A percentile compares a stretch with the other conserved stretches of the same genome.
Conservation (phyloP, 2,113 vertebrate species). For the Ctenodactylus gundi region DNA sequence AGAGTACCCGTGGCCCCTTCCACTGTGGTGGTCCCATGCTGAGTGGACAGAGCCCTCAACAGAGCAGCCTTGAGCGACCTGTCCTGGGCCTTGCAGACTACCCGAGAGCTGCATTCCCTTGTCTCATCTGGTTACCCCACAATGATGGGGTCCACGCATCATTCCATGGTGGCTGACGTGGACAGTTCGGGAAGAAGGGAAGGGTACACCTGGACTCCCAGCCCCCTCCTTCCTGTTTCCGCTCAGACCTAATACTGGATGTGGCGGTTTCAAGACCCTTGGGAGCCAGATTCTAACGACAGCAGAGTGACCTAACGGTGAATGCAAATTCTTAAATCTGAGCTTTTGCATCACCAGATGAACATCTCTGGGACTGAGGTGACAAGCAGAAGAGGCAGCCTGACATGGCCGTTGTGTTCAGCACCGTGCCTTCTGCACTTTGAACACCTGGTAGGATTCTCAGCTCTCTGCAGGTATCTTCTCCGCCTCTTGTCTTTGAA, state of each 20-base stretch:
- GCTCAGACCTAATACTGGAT: not conserved
- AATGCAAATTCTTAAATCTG: rapidly evolving
- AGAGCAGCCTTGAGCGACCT: too few species aligned
- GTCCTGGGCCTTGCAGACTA: rapidly evolving
- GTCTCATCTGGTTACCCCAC: not conserved
- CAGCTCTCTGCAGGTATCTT: not conserved
- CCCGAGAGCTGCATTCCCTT: not conserved
- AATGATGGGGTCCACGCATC: not conserved
- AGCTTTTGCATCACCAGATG: not conserved
- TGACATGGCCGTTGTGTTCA: rapidly evolving
- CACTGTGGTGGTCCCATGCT: not conserved
- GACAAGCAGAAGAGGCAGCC: not conserved
- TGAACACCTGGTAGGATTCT: too few species aligned
- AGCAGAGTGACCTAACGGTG: not conserved
- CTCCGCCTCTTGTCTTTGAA: not conserved
- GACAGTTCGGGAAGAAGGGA: not conserved
- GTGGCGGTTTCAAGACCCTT: not conserved
- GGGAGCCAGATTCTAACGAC: not conserved
- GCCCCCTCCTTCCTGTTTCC: rapidly evolving
- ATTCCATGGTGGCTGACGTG: rapidly evolving
- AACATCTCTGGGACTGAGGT: not conserved
- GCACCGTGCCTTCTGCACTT: rapidly evolving
- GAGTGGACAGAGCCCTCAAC: rapidly evolving
- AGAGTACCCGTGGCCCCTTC: too few species aligned
- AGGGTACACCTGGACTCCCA: rapidly evolving